These are phyloP conservation scores for Apoderus coryli DNA, from an alignment of 2,888 invertebrate species.

Conservation along the genomic window DNA sequence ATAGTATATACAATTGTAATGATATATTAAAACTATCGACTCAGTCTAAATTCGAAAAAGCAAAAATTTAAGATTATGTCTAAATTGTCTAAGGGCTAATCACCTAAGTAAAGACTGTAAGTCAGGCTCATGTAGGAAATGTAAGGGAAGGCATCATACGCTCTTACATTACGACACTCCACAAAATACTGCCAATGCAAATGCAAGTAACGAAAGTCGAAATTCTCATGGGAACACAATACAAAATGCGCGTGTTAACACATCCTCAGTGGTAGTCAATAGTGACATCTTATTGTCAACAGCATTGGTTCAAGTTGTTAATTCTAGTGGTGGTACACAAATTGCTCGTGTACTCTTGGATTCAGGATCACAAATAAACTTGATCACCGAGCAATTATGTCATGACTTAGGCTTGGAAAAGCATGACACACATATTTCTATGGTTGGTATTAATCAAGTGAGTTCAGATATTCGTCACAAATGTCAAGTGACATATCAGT, in stretches of 20 bases:
- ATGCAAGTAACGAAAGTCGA: too few relatives aligned
- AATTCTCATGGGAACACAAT: too few relatives aligned
- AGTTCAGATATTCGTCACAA: constrained; percentile 1
- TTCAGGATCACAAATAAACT: too few relatives aligned
- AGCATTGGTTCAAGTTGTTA: constrained; percentile 5
- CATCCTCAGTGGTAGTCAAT: not conserved
- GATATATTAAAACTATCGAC: not conserved
- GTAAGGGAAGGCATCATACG: too few relatives aligned
- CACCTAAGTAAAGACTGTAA: constrained; percentile 4
- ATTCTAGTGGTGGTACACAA: constrained; percentile 1
- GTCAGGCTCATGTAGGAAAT: constrained; percentile 4
- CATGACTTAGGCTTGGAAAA: too few relatives aligned
- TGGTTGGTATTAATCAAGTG: constrained; percentile 4
- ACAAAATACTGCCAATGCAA: constrained; percentile 1
- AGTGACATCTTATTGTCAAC: constrained; percentile 5
- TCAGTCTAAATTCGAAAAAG: not conserved
- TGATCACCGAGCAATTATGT: too few relatives aligned
- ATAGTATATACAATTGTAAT: constrained; percentile 2
- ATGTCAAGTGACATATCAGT: not conserved
- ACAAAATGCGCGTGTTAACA: too few relatives aligned
- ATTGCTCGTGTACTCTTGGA: too few relatives aligned
- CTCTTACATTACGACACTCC: constrained; percentile 1
- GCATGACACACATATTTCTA: too few relatives aligned
- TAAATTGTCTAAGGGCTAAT: constrained; percentile 2
- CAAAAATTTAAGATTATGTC: too few relatives aligned